phyloP scores from a whole-genome alignment of 2,113 vertebrate genomes.

The human region GRCh38 chrX:137957001-137957500 shows the following conservation, averaged over 20 bases:
- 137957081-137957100: background rate
- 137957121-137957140: background rate
- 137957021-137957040: background rate
- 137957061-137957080: background rate
- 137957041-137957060: background rate
- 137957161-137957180: slow-evolving; percentile 24
- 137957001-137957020: background rate
- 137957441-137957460: background rate
- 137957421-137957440: slow-evolving; percentile 22
- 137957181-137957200: background rate
- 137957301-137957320: background rate
- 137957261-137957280: background rate
- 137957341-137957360: background rate
- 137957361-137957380: background rate
- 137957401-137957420: background rate
- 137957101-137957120: background rate
- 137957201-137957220: background rate
- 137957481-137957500: background rate
- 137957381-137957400: background rate
- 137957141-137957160: slow-evolving; percentile 6
- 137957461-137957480: slow-evolving; percentile 39
- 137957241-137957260: background rate
- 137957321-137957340: background rate
- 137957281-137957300: background rate
- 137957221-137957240: background rate